Evolutionary conservation across 1,140 invertebrate species (phyloP).

Genomic region (Apis florea): DNA sequence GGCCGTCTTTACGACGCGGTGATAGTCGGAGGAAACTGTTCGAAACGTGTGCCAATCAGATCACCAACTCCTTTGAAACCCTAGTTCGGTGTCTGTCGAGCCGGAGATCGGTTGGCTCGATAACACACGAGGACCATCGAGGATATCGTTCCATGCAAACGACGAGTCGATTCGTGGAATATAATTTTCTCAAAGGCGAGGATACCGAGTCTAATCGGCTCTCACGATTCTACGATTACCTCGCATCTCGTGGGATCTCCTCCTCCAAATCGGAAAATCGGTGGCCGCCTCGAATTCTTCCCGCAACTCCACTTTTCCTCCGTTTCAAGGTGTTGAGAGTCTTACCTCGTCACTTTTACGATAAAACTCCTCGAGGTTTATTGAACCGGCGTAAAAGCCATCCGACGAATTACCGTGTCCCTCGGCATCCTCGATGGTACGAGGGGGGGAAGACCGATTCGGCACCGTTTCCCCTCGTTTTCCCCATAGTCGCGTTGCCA

Average conservation of each 20-base stretch:
- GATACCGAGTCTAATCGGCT: too few relatives aligned
- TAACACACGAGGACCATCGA: background rate
- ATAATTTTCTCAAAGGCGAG: too few relatives aligned
- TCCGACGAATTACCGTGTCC: background rate
- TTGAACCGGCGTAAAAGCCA: constrained; percentile 11
- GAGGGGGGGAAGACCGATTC: background rate
- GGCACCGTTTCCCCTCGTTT: constrained; percentile 11
- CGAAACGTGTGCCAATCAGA: constrained; percentile 13
- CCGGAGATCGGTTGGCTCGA: constrained; percentile 8
- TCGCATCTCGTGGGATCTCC: too few relatives aligned
- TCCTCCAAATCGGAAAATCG: too few relatives aligned
- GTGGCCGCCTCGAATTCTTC: too few relatives aligned
- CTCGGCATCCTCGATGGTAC: too few relatives aligned
- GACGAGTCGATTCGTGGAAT: background rate
- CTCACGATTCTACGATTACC: too few relatives aligned
- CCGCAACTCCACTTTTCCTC: too few relatives aligned
- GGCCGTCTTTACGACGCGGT: background rate
- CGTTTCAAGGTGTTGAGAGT: background rate
- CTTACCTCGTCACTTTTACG: constrained; percentile 26
- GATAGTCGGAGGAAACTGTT: background rate
- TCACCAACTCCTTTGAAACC: background rate
- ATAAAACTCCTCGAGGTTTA: constrained; percentile 7
- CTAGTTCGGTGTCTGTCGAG: background rate
- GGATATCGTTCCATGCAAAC: background rate
- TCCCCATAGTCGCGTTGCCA: constrained; percentile 2